Evolutionary conservation across 2,797 vertebrate species (phyloP), one percentile per base, ranked within the genome.

Genomic region (Sarcoramphus papa): DNA sequence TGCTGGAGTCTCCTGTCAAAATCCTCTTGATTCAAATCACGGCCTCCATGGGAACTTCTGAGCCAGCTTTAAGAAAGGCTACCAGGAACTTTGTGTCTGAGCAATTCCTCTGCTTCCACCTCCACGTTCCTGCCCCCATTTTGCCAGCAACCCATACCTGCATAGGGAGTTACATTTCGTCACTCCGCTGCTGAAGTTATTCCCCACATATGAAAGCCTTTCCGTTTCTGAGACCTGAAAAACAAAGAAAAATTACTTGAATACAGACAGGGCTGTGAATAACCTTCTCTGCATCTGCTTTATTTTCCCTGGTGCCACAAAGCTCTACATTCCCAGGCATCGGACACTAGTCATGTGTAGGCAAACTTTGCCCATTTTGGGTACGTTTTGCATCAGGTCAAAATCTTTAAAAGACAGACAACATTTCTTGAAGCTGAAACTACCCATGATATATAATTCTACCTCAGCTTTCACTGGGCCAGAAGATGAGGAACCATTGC

Each of bases 211-310:
- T 4, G 97, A 98, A 67, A 99, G 97, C 77, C 99, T 97, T 41
- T 99, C 98, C 8, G 99, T 98, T 96, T 99, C 99, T 6, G 99
- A 99, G 43, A 98, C 98, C 99, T 99, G 79, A 86, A 97, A 92
- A 75, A 67, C 12, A 84, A 51, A 53, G 8, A 43, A 53, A 43
- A 88, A 27, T 20, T 28, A 51, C 14, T 45, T 67, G 35, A 88
- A 6, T 5, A 25, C 4, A 23, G 21, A 25, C 4, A 23, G 21
- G 12, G 30, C 45, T 53, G 12, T 7, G 22, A 51, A 50, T 4
- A 67, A 45, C 12, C 35, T 28, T 6, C 27, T 10, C 17, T 64
- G 28, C 35, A 73, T 6, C 43, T 3, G 3, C 37, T 14, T 27
- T 27, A 30, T 45, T 11, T 20, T 35, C 16, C 9, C 13, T 11